These are phyloP conservation scores for Callinectes sapidus DNA, from an alignment of 2,888 invertebrate genomes.

Conservation along the genomic window DNA sequence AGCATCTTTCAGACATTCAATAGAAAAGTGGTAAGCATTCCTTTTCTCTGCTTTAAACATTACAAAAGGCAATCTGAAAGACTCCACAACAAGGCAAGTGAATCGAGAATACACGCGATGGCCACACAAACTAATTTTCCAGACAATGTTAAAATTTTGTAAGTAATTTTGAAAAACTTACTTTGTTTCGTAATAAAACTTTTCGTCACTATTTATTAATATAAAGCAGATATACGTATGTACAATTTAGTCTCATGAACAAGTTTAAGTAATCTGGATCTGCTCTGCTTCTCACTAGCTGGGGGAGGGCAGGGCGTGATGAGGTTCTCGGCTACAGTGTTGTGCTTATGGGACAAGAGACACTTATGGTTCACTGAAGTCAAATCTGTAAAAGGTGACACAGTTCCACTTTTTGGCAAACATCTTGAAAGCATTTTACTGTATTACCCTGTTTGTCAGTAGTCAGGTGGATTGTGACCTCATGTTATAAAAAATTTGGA, in stretches of 20 bases:
- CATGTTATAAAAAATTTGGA: constrained; percentile 38
- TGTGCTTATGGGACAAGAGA: constrained; percentile 36
- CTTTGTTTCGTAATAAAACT: no score
- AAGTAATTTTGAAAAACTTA: neutral
- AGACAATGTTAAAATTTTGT: neutral
- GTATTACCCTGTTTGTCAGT: neutral
- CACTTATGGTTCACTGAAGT: constrained; percentile 26
- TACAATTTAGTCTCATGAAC: neutral
- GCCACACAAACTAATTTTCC: constrained; percentile 6
- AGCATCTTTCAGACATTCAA: neutral
- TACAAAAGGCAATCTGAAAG: neutral
- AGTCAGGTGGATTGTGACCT: constrained; percentile 5
- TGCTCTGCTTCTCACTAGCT: constrained; percentile 24
- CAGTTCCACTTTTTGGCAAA: neutral
- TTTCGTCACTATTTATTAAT: no score
- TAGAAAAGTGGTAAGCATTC: neutral
- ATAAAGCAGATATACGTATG: neutral
- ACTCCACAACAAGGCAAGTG: neutral
- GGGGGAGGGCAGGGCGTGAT: neutral
- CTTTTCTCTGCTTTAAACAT: neutral
- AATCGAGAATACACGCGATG: neutral
- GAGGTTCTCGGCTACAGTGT: constrained; percentile 27
- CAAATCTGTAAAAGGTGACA: constrained; percentile 27
- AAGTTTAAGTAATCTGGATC: neutral
- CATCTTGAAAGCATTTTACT: neutral